Evolutionary conservation across 2,113 vertebrate genomes (phyloP).

Genomic region (Pachycephala philippinensis): DNA sequence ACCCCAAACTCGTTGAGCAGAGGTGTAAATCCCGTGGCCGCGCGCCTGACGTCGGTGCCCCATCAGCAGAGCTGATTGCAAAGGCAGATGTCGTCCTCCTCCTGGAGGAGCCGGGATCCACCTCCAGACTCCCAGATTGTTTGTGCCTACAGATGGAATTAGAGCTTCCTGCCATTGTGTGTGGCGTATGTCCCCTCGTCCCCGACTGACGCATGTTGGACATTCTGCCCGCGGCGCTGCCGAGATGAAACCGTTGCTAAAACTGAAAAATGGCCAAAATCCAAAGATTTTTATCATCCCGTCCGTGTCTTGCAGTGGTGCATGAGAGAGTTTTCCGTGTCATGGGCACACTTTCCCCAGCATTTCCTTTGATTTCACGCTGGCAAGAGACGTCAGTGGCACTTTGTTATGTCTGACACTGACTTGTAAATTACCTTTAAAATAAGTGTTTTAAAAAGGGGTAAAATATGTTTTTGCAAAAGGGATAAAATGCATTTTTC

Average conservation of each 20-base stretch:
- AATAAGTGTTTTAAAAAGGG: background rate
- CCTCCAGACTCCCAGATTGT: slow-evolving; percentile 62
- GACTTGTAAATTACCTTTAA: background rate
- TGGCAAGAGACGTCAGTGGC: background rate
- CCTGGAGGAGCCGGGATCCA: slow-evolving; percentile 30
- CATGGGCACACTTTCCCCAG: background rate
- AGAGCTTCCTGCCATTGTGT: slow-evolving; percentile 80
- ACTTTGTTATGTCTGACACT: background rate
- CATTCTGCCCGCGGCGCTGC: slow-evolving; percentile 17
- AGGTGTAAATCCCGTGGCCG: slow-evolving; percentile 34
- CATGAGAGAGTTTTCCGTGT: slow-evolving; percentile 4
- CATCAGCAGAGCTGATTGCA: slow-evolving; percentile 40
- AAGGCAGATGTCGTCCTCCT: slow-evolving; percentile 71
- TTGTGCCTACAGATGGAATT: slow-evolving; percentile 77
- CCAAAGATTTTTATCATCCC: slow-evolving; percentile 67
- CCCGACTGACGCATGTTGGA: slow-evolving; percentile 73
- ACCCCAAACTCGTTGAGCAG: background rate
- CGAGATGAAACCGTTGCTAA: slow-evolving; percentile 35
- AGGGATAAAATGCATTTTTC: background rate
- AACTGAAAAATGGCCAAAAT: slow-evolving; percentile 11
- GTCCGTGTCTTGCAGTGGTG: background rate
- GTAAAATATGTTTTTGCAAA: accelerated
- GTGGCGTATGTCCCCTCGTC: slow-evolving; percentile 50
- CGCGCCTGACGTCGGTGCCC: slow-evolving; percentile 20
- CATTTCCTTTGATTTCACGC: background rate